phyloP scores from a whole-genome alignment of 2,797 vertebrate genomes.

The Falco concolor region DNA sequence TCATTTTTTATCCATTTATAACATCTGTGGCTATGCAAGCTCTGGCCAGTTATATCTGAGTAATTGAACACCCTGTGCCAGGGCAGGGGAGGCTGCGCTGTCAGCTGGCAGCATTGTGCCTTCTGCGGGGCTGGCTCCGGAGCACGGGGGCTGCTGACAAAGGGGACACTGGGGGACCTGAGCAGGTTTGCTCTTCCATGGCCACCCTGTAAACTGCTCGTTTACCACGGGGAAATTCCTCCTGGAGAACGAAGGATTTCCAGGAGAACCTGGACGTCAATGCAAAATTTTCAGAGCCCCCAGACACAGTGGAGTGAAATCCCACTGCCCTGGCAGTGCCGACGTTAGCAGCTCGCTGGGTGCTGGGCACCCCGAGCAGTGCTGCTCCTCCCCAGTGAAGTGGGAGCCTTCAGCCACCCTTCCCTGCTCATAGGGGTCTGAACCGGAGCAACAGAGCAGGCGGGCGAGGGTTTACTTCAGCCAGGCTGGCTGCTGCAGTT shows the following conservation, averaged over 20 bases:
- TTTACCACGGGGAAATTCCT: background rate
- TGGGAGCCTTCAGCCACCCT: background rate
- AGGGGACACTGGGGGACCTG: background rate
- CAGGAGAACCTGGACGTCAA: background rate
- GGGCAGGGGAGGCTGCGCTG: background rate
- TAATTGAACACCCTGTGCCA: too few relatives aligned
- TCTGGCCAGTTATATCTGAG: background rate
- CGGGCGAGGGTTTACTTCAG: background rate
- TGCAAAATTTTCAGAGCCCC: background rate
- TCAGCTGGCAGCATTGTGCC: background rate
- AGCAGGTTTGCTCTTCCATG: background rate
- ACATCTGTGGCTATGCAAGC: background rate
- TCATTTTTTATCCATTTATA: background rate
- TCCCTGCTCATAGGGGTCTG: fast-evolving
- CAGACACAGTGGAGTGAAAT: background rate
- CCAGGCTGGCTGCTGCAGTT: background rate
- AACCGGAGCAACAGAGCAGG: background rate
- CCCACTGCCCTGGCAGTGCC: background rate
- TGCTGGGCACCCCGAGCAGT: background rate
- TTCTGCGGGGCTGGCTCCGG: background rate
- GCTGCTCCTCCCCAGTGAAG: background rate
- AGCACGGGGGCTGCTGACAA: background rate
- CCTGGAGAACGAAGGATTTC: background rate
- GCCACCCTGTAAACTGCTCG: background rate
- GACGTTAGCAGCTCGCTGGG: background rate